Evolutionary conservation across 2,888 invertebrate genomes (phyloP), one percentile per base, ranked within the genome.

Genomic region (Tortrix viridana): DNA sequence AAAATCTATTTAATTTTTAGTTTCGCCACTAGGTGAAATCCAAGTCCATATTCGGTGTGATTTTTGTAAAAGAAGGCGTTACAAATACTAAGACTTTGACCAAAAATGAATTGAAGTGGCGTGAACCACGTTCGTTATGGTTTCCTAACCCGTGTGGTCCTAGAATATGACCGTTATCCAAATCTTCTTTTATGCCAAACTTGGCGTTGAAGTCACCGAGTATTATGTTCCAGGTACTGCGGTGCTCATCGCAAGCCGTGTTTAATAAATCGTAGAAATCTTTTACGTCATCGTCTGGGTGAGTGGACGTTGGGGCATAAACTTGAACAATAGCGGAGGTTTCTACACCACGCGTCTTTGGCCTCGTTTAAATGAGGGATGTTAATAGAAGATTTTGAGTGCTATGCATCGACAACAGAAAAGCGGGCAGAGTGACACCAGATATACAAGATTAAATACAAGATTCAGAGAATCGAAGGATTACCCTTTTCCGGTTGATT

Each of bases 131-230:
- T 2, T 5, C 14, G 12, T 47, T 47, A 1, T 14, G 47, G 47
- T 47, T 22, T 1, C 47, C 47, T 0, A 22, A 12, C 1, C 47
- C 47, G 5, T 47, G 12, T n/a, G 47, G 47, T 14, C 22, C 22
- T 2, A 22, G 3, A 3, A 22, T 22, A 4, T 22, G 3, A 22
- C 22, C 22, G 14, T 3, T 12, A 5, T 46, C 46, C 20, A 46
- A 20, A 4, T 20, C 20, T 22, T 20, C 20, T 14, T 4, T 46
- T 22, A 3, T 22, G 2, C 46, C 46, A 4, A 47, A 0, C 14
- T 47, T 22, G 12, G 46, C 46, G 20, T 47, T 47, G 12, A 47
- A 47, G 20, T 47, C 12, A 12, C 46, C 46, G 5, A 47, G 22
- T 1, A 47, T 9, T 22, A 22, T 22, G n/a, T 47, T 47, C 2